Evolutionary conservation across 2,113 vertebrate genomes (phyloP).

Genomic region (Vanacampus margaritifer): DNA sequence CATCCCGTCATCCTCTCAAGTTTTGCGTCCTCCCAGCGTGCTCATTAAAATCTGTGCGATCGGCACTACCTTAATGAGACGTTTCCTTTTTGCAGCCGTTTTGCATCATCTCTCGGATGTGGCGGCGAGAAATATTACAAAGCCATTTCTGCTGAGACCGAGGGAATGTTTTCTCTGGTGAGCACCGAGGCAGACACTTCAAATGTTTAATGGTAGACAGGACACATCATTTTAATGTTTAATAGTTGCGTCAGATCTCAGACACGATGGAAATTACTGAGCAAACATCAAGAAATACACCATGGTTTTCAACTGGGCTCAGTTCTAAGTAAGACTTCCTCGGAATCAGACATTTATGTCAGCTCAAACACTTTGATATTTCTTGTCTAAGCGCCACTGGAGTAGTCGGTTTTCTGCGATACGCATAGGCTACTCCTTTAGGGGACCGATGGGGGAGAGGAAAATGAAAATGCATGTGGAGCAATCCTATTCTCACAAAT

Average conservation of each 20-base stretch:
- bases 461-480: no score
- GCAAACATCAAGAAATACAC: neutral
- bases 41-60: constrained; percentile 51
- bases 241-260: constrained; percentile 39
- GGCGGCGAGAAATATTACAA: constrained; percentile 15
- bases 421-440: no score
- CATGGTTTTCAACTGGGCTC: neutral
- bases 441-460: no score
- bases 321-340: constrained; percentile 15
- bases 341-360: constrained; percentile 1
- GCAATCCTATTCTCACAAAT: no score
- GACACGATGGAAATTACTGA: constrained; percentile 5
- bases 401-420: no score
- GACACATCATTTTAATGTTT: constrained; percentile 29
- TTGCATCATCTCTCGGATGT: constrained; percentile 35
- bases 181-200: constrained; percentile 27
- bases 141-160: constrained; percentile 14
- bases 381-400: neutral
- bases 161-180: constrained; percentile 19
- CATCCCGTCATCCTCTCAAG: constrained; percentile 19
- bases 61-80: neutral
- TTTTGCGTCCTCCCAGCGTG: constrained; percentile 18
- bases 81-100: constrained; percentile 47
- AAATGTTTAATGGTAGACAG: constrained; percentile 39
- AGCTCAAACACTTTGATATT: constrained; percentile 12